phyloP scores from a whole-genome alignment of 2,888 invertebrate species.

The Tetranychus truncatus region DNA sequence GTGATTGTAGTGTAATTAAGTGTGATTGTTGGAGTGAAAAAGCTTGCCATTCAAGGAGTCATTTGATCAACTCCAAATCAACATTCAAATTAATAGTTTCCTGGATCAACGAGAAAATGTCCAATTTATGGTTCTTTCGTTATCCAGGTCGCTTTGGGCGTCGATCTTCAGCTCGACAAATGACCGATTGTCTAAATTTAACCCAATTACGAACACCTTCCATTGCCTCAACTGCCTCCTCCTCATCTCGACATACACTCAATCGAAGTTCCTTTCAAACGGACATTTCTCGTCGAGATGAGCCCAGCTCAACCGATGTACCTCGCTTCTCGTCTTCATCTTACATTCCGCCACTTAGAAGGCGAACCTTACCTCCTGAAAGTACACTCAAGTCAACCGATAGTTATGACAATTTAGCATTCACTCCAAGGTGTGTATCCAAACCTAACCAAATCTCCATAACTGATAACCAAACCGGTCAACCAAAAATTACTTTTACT shows the following conservation, averaged over 20 bases:
- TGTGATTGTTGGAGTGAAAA: too few species aligned
- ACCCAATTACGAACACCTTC: conserved; percentile 11
- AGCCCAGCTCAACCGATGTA: not conserved
- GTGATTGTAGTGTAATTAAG: too few species aligned
- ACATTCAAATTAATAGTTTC: too few species aligned
- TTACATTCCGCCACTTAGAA: conserved; percentile 22
- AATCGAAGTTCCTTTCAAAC: conserved; percentile 11
- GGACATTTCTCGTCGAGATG: not conserved
- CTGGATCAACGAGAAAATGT: conserved; percentile 40
- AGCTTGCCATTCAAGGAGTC: too few species aligned
- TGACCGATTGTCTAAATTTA: not conserved
- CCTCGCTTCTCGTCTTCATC: conserved; percentile 31
- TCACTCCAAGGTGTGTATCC: conserved; percentile 3
- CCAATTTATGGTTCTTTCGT: conserved; percentile 76
- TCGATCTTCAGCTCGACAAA: not conserved
- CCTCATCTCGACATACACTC: not conserved
- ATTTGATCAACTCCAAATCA: too few species aligned
- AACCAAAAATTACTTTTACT: not conserved
- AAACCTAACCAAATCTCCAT: not conserved
- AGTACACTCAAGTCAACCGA: conserved; percentile 65
- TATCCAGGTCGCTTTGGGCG: conserved; percentile 58
- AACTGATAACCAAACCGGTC: not conserved
- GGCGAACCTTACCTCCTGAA: conserved; percentile 47
- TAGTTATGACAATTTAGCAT: conserved; percentile 58
- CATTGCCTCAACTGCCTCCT: conserved; percentile 6